phyloP scores from a whole-genome alignment of 1,140 invertebrate genomes.

The Zaprionus inermis region DNA sequence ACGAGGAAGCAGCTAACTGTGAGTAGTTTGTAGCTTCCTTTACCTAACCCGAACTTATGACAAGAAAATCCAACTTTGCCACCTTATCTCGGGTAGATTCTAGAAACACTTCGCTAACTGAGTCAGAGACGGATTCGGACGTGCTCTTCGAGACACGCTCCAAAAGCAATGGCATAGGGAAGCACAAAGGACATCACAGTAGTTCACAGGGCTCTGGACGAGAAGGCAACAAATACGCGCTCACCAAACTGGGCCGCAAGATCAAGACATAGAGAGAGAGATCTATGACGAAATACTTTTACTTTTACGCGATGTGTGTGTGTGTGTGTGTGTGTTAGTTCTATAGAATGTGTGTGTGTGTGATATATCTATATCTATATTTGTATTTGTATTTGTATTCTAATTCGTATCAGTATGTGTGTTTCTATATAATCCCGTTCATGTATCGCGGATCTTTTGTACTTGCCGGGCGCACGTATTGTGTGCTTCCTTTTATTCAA shows the following conservation, averaged over 20 bases:
- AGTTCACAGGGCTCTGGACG: conserved; percentile 54
- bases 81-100: conserved; percentile 48
- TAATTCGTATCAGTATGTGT: conserved; percentile 52
- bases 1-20: conserved; percentile 85
- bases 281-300: conserved; percentile 18
- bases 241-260: conserved; percentile 85
- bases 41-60: not conserved
- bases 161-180: conserved; percentile 85
- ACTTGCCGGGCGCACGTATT: conserved; percentile 43
- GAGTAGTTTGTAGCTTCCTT: conserved; percentile 53
- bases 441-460: conserved; percentile 56
- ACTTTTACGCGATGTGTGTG: conserved; percentile 1
- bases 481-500: conserved; percentile 11
- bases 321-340: conserved; percentile 48
- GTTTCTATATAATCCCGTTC: conserved; percentile 47
- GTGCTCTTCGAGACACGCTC: conserved; percentile 88
- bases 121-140: conserved; percentile 91
- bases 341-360: conserved; percentile 29
- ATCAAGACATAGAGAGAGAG: conserved; percentile 84
- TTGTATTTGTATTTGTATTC: conserved; percentile 29
- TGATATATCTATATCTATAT: conserved; percentile 41
- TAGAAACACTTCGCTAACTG: conserved; percentile 88
- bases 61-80: not conserved
- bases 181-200: conserved; percentile 61
- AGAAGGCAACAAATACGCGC: conserved; percentile 85